These are phyloP conservation scores for Lethenteron camtschaticum DNA, from an alignment of 2,113 vertebrate genomes.

Conservation along the genomic window DNA sequence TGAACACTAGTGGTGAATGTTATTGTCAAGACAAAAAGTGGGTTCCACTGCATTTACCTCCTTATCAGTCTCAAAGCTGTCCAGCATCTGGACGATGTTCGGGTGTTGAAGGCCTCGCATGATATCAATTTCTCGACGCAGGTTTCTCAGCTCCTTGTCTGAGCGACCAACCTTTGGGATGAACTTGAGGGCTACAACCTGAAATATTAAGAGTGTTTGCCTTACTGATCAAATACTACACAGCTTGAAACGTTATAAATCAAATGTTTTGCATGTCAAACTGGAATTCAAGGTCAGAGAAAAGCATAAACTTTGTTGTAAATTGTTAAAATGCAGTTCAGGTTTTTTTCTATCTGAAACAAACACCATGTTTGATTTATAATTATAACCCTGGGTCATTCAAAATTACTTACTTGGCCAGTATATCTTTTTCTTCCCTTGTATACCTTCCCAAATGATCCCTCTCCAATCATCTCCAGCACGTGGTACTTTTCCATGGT, in stretches of 20 bases:
- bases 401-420: conserved; percentile 37
- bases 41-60: conserved; percentile 28
- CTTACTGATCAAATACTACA: too few species aligned
- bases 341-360: too few species aligned
- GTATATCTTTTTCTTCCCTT: conserved; percentile 55
- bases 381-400: too few species aligned
- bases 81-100: conserved; percentile 68
- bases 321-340: too few species aligned
- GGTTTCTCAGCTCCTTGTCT: conserved; percentile 55
- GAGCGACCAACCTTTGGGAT: conserved; percentile 68
- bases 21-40: too few species aligned
- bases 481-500: conserved; percentile 59
- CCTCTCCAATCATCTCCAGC: conserved; percentile 62
- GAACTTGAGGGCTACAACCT: conserved; percentile 90
- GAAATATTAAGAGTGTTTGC: background rate
- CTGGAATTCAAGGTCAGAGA: too few species aligned
- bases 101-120: conserved; percentile 64
- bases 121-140: conserved; percentile 71
- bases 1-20: background rate
- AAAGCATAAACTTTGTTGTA: too few species aligned
- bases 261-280: too few species aligned
- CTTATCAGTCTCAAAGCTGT: conserved; percentile 74
- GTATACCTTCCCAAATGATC: conserved; percentile 71
- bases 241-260: too few species aligned
- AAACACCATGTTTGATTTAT: too few species aligned